Evolutionary conservation across 2,797 vertebrate genomes (phyloP).

Genomic region (Sternarchorhynchus goeldii): DNA sequence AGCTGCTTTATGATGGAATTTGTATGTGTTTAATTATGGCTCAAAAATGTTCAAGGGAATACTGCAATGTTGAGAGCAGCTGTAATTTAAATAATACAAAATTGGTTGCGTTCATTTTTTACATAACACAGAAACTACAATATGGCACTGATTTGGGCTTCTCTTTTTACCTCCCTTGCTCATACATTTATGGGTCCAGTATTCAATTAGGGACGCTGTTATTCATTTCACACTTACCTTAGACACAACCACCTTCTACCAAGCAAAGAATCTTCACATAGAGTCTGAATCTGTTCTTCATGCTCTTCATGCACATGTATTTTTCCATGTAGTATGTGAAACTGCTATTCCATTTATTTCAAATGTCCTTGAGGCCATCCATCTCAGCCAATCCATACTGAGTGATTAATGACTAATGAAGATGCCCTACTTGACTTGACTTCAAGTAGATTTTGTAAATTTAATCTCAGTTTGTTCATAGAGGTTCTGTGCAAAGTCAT

Average conservation of each 20-base stretch:
- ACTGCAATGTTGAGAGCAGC: background rate
- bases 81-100: background rate
- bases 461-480: background rate
- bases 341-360: background rate
- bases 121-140: background rate
- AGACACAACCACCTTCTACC: background rate
- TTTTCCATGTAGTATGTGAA: too few species aligned
- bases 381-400: background rate
- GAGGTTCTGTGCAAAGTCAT: background rate
- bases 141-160: slow-evolving; percentile 1
- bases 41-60: background rate
- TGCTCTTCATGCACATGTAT: background rate
- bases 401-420: background rate
- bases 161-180: background rate
- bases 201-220: slow-evolving; percentile 3
- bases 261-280: background rate
- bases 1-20: too few species aligned
- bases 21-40: background rate
- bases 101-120: background rate
- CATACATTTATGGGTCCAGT: background rate
- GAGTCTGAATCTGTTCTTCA: background rate
- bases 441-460: background rate
- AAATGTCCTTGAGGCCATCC: background rate
- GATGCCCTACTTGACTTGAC: background rate
- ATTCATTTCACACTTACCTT: background rate